Base-by-base conservation (phyloP, 2,113 vertebrate species). In the Struthio camelus region DNA sequence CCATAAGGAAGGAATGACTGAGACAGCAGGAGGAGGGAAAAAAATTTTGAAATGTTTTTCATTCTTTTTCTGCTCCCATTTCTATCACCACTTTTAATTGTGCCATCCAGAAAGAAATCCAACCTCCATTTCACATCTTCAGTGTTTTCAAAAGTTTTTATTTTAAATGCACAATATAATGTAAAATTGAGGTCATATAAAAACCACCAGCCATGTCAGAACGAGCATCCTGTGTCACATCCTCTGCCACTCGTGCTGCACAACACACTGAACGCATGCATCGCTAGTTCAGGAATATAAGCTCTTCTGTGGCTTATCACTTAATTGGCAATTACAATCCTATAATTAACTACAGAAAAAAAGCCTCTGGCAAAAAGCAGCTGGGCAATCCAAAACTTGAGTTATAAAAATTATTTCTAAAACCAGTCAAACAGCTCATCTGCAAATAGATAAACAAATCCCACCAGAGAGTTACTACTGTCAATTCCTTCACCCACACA, bases 321-420 rank as follows among this genome's bases (percentile, higher is more conserved):
- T 95, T 96, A 97, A 94, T 84, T 97, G 95, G 87, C 84, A 97
- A 97, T 97, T 97, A 96, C 73, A 96, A 92, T 89, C 54, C 88
- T 96, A 95, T 97, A 91, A 96, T 97, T 95, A 96, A 96, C 79
- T 84, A 92, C 59, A 91, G 71, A 62, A 81, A 87, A 94, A 90
- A 95, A 59, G 36, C 56, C 77, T 94, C 83, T 80, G 22, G 65
- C 94, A 97, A 91, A 92, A 88, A 86, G 50, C 62, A 85, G 69
- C 30, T 78, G 48, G 81, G 64, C 67, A 76, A 85, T 94, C 58
- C 87, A 81, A 94, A 96, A 91, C 77, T 67, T 3, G n/a, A 93
- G 84, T 80, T 65, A 89, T 4, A 44, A 75, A 75, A 87, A 53
- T 85, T 56, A 46, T 42, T 87, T 38, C 42, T 82, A n/a, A 91